phyloP scores from a whole-genome alignment of 2,797 vertebrate species.

The Poliocrania exsul region DNA sequence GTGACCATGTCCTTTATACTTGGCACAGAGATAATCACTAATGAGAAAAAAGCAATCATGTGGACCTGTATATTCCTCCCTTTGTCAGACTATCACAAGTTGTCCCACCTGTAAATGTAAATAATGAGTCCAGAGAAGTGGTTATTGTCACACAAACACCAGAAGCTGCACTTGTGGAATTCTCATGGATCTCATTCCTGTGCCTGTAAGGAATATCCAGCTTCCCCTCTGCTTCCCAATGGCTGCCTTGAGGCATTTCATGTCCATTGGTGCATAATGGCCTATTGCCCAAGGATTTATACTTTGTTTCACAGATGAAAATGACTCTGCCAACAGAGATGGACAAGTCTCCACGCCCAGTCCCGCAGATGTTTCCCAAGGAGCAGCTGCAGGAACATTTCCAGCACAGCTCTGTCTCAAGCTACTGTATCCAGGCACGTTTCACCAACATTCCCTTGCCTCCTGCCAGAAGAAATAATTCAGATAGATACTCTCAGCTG shows the following conservation, averaged over 20 bases:
- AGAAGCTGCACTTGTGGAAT: neutral
- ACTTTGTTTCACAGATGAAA: neutral
- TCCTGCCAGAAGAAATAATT: neutral
- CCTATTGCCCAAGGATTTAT: neutral
- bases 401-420: conserved; percentile 13
- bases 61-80: neutral
- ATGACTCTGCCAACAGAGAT: neutral
- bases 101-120: neutral
- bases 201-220: neutral
- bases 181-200: neutral
- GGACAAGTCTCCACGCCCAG: neutral
- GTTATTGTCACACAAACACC: neutral
- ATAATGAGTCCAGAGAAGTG: neutral
- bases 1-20: neutral
- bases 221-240: neutral
- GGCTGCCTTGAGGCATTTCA: neutral
- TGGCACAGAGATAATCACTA: neutral
- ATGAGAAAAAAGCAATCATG: neutral
- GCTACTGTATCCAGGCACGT: neutral
- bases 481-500: neutral
- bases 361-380: conserved; percentile 42
- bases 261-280: neutral
- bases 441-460: neutral
- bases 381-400: conserved; percentile 54
- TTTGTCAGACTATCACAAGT: neutral